These are phyloP conservation scores for Phaonia tiefii DNA, from an alignment of 2,888 invertebrate species.

Conservation along the genomic window DNA sequence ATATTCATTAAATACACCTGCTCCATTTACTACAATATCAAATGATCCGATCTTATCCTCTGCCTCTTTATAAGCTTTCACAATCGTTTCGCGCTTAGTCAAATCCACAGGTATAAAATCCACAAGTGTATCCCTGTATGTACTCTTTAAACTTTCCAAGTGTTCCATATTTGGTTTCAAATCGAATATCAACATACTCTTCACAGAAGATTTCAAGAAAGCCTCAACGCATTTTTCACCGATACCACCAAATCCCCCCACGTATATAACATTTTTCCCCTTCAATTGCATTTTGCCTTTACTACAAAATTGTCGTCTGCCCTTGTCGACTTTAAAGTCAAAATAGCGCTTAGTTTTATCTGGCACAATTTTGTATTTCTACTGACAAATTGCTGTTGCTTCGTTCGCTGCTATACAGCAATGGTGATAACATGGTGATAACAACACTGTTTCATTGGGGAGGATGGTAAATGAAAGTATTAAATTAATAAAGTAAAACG, in stretches of 20 bases:
- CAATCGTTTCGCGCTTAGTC: constrained; percentile 60
- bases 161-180: constrained; percentile 57
- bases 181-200: constrained; percentile 71
- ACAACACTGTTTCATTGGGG: no score
- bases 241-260: constrained; percentile 71
- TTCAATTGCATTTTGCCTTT: constrained; percentile 19
- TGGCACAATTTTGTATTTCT: no score
- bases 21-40: constrained; percentile 71
- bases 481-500: no score
- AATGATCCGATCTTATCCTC: constrained; percentile 63
- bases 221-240: constrained; percentile 61
- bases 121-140: constrained; percentile 48
- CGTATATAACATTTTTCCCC: constrained; percentile 67
- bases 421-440: no score
- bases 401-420: no score
- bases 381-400: no score
- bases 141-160: constrained; percentile 42
- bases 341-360: no score
- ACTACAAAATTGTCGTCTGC: no score
- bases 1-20: constrained; percentile 69
- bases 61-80: constrained; percentile 62
- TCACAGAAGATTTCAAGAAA: constrained; percentile 29
- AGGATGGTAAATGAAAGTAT: no score
- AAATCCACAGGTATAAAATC: constrained; percentile 67
- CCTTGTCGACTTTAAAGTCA: no score